Base-by-base conservation (phyloP, 2,888 invertebrate genomes). In the Trichopria drosophilae region DNA sequence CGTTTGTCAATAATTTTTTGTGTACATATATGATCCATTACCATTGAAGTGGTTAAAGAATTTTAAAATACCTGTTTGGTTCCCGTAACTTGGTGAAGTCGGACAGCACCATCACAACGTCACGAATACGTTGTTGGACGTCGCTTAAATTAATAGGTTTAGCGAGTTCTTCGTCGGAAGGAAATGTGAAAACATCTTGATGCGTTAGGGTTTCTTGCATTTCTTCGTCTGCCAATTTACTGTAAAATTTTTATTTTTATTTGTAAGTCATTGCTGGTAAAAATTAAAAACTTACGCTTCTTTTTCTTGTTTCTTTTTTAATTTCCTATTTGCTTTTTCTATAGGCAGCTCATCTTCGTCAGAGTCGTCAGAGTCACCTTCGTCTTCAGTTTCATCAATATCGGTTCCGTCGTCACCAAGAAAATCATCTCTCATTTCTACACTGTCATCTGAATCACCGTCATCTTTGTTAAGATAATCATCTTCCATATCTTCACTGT, bases 81-180 rank as follows among this genome's bases (percentile, higher is more conserved):
- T 88, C 85, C 41, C 88, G 82, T 29, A 86, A 76, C 51, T 78
- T 83, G 58, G 79, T 84, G 63, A 94, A 94, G 73, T 94, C 90
- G 6, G 86, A 82, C 28, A 95, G 78, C 3, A 93, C 90, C 58
- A 83, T 79, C 6, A 89, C 79, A 32, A 89, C 82, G 76, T 97
- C 96, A 63, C 90, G 87, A 50, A 97, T 94, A 63, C 96, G 81
- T 70, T 93, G 90, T 72, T 91, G 89, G 1, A 96, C 82, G 60
- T 93, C 88, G 71, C 90, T 87, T 15, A 96, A 78, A 59, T 85
- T 87, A 2, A 84, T 79, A 13, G 84, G 82, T 68, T 88, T 86
- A 40, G 85, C 81, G 19, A 88, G 75, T 67, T 88, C 88, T 60
- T 87, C 86, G 55, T 85, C 84, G 42, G 84, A 81, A 0, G 93